phyloP scores from a whole-genome alignment of 2,888 invertebrate genomes.

The Sthenelais limicola region DNA sequence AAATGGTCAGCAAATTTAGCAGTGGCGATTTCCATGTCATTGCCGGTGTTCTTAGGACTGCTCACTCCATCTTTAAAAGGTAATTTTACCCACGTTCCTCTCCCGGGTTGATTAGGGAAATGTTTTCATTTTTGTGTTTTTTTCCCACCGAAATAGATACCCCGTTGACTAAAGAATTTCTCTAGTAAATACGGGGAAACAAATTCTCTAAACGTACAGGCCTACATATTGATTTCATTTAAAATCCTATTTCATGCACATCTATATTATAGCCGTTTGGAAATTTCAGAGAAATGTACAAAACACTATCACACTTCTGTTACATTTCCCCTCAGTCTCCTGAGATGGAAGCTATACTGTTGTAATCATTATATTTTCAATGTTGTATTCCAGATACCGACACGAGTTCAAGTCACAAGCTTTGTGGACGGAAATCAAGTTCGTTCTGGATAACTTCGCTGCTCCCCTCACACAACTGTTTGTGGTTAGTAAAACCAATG shows the following conservation, averaged over 20 bases:
- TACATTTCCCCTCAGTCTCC: neutral
- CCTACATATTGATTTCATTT: too few species aligned
- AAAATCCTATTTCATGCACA: too few species aligned
- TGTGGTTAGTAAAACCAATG: conserved; percentile 79
- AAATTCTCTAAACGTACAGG: too few species aligned
- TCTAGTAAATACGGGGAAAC: too few species aligned
- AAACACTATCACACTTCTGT: neutral
- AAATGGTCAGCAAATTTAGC: conserved; percentile 92
- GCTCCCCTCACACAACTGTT: conserved; percentile 84
- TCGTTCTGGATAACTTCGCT: conserved; percentile 94
- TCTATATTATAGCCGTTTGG: too few species aligned
- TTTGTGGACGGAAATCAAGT: conserved; percentile 97
- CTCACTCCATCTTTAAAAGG: conserved; percentile 95
- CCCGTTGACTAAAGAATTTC: too few species aligned
- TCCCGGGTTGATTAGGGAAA: too few species aligned
- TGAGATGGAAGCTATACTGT: neutral
- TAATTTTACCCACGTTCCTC: too few species aligned
- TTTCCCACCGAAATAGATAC: too few species aligned
- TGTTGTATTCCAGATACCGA: conserved; percentile 78
- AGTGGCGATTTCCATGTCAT: conserved; percentile 93
- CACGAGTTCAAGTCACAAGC: conserved; percentile 95
- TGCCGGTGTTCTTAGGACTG: conserved; percentile 94
- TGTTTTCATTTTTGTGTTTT: too few species aligned
- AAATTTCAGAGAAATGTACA: neutral
- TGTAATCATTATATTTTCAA: neutral